A percentile compares a stretch with the other conserved stretches of the same genome.
These are phyloP conservation scores for Bombus difficillimus DNA, from an alignment of 1,140 invertebrate species.

Conservation along the genomic window DNA sequence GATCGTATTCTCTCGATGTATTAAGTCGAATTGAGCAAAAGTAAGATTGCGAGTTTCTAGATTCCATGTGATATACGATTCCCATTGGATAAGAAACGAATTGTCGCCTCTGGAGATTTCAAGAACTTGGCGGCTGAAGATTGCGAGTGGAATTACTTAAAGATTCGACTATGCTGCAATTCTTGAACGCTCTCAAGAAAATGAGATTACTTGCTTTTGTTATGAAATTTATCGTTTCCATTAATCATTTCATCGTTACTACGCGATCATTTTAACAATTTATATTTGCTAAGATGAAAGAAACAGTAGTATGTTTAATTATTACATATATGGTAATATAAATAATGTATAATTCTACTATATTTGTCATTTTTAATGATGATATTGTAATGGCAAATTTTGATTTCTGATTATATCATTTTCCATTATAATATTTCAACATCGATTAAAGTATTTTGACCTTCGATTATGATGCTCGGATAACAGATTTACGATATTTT, in stretches of 20 bases:
- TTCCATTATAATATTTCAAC: no score
- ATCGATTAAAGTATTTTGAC: no score
- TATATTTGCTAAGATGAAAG: not conserved
- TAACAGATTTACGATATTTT: no score
- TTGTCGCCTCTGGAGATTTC: not conserved
- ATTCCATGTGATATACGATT: slow-evolving; percentile 9
- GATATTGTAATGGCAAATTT: no score
- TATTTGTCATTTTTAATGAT: no score
- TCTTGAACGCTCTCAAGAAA: not conserved
- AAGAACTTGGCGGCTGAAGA: not conserved
- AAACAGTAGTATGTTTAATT: not conserved
- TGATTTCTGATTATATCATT: no score
- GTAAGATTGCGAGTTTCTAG: not conserved
- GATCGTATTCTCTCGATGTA: not conserved
- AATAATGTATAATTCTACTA: no score
- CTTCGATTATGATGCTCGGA: no score
- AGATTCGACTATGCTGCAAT: not conserved
- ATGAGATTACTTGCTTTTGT: not conserved
- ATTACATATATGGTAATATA: no score
- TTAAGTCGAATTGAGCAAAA: not conserved
- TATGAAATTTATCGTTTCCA: not conserved
- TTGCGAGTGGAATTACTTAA: not conserved
- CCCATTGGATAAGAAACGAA: slow-evolving; percentile 7
- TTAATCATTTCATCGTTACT: not conserved
- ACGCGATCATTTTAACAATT: not conserved